phyloP scores from a whole-genome alignment of 2,113 vertebrate genomes.

The Ovis canadensis region DNA sequence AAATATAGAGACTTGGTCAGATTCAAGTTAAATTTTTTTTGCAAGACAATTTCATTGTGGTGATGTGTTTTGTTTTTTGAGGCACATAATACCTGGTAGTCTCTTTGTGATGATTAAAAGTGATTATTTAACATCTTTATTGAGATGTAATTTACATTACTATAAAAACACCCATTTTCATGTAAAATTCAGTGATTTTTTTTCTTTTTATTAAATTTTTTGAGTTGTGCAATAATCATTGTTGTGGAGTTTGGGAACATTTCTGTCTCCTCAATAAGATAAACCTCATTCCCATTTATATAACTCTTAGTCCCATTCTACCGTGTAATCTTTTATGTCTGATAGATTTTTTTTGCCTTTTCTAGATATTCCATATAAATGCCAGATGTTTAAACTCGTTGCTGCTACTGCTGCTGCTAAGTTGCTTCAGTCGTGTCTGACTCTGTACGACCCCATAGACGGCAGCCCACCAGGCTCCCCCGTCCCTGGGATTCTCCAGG shows the following conservation, averaged over 20 bases:
- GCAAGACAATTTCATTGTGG: not conserved
- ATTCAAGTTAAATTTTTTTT: not conserved
- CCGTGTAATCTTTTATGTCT: not conserved
- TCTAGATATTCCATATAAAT: not conserved
- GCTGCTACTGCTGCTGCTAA: too few relatives aligned
- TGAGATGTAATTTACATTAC: not conserved
- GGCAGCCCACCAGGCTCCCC: too few relatives aligned
- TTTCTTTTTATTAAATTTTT: not conserved
- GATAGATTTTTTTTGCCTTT: not conserved
- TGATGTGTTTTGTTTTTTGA: not conserved
- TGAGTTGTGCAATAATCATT: not conserved
- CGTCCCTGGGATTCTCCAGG: too few relatives aligned
- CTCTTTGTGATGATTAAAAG: not conserved
- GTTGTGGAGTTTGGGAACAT: not conserved
- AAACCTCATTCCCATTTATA: not conserved
- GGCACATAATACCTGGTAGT: not conserved
- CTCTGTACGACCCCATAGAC: too few relatives aligned
- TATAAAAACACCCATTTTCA: not conserved
- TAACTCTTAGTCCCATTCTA: not conserved
- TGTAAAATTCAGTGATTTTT: not conserved
- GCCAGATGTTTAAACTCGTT: not conserved
- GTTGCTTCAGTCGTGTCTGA: too few relatives aligned
- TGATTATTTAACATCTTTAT: conserved; percentile 3
- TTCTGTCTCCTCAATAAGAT: not conserved
- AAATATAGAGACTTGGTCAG: not conserved